Conservation (phyloP, 2,797 vertebrate species). For the Neostethus bicornis region DNA sequence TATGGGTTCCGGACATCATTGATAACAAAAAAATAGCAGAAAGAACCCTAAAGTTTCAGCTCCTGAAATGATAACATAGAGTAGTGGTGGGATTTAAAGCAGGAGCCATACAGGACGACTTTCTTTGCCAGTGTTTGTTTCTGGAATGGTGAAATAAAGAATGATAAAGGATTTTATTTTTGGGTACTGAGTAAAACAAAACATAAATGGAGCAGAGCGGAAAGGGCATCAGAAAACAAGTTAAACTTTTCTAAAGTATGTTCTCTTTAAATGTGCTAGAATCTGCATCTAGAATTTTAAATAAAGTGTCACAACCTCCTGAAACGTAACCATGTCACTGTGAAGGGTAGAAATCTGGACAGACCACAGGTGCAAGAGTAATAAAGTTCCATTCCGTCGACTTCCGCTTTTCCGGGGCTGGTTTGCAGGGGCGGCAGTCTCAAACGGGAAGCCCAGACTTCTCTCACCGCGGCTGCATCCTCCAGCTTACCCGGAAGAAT, state of each 20-base stretch:
- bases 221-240: background rate
- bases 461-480: no score
- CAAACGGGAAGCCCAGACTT: no score
- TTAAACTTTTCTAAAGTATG: background rate
- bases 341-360: no score
- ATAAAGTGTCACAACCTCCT: background rate
- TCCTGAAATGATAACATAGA: background rate
- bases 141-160: background rate
- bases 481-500: no score
- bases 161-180: background rate
- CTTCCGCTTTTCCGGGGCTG: no score
- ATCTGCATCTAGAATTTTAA: background rate
- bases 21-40: slow-evolving; percentile 29
- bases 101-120: background rate
- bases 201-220: background rate
- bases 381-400: no score
- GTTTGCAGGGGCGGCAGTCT: no score
- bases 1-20: slow-evolving; percentile 17
- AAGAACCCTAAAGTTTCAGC: background rate
- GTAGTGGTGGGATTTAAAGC: no score
- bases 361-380: no score
- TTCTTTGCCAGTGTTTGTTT: background rate
- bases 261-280: background rate
- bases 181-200: background rate
- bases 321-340: background rate